Percentiles rank a stretch among this genome's conserved stretches.
These are phyloP conservation scores for Aphaenogaster floridana DNA, from an alignment of 1,140 invertebrate genomes.

Conservation along the genomic window DNA sequence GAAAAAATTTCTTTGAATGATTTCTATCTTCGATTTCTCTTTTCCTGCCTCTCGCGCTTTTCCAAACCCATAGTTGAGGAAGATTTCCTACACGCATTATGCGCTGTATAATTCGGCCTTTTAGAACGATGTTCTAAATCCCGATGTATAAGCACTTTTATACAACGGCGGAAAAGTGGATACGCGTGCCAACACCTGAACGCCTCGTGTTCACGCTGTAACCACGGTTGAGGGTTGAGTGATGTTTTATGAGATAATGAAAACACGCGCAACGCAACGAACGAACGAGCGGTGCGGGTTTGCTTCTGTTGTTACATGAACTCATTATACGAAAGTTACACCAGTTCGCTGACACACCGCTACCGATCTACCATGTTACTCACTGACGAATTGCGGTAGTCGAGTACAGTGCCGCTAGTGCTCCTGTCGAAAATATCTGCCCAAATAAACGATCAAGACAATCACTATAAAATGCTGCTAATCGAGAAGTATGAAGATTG, in stretches of 20 bases:
- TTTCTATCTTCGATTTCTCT: not conserved
- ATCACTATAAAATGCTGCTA: not conserved
- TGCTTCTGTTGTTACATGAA: constrained; percentile 30
- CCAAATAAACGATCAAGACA: constrained; percentile 1
- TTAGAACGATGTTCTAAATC: constrained; percentile 14
- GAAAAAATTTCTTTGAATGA: not conserved
- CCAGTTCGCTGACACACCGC: not conserved
- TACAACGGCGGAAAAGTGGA: constrained; percentile 26
- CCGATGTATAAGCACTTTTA: constrained; percentile 33
- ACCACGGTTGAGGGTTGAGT: constrained; percentile 45
- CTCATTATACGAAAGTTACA: constrained; percentile 65
- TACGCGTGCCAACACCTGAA: constrained; percentile 55
- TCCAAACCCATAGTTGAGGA: not conserved
- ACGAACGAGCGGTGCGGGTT: not conserved
- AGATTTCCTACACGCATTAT: not conserved
- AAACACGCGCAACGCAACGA: constrained; percentile 43
- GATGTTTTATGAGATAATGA: constrained; percentile 71
- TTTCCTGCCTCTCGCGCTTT: not conserved
- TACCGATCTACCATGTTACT: not conserved
- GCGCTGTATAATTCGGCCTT: constrained; percentile 39
- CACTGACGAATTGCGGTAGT: constrained; percentile 4
- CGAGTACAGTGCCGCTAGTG: not conserved
- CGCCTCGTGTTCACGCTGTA: constrained; percentile 53
- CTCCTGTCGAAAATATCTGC: not conserved
- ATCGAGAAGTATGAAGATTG: not conserved